Base-by-base conservation (phyloP, 2,888 invertebrate genomes). In the Aphelenchoides bicaudatus region DNA sequence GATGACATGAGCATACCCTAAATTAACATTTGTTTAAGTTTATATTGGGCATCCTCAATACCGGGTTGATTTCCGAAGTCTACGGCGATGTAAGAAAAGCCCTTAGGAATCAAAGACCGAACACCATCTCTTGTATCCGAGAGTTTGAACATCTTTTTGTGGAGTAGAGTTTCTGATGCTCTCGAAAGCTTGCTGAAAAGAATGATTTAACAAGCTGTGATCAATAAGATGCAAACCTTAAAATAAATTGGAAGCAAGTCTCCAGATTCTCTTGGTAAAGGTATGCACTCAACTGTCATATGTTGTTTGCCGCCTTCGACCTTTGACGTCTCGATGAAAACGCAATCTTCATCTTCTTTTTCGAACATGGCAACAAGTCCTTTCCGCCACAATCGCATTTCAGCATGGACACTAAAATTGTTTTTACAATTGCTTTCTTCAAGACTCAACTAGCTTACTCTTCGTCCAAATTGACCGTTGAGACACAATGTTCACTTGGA, bases 161-260 rank as follows among this genome's bases (percentile, higher is more conserved):
- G 98, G 75, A 88, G 87, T 16, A 23, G 52, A 13, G 31, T 39
- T 1, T 39, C 52, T 10, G 52, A n/a, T 39, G 16, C n/a, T 31
- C 25, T 51, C 52, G 19, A 51, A 39, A 23, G 52, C 31, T 51
- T 51, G 52, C 52, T 51, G 21, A 27, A 51, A 37, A 16, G 1
- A 3, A 6, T 16, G 6, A 6, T 6, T n/a, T n/a, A 43, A 43
- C 6, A 10, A 43, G 6, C 6, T 6, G 6, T 6, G n/a, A 43
- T 43, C 6, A 16, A 43, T 6, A 43, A 6, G 21, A 43, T 6
- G 43, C 6, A 43, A 23, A 54, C 86, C 81, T 93, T 93, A 80
- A 96, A 96, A 81, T 92, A 96, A 75, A 96, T 91, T 0, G 93
- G 90, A 2, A 91, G 90, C 82, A 88, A 83, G 73, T 91, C 90